phyloP scores from a whole-genome alignment of 2,888 invertebrate genomes.

The Drosophila tanythrix region DNA sequence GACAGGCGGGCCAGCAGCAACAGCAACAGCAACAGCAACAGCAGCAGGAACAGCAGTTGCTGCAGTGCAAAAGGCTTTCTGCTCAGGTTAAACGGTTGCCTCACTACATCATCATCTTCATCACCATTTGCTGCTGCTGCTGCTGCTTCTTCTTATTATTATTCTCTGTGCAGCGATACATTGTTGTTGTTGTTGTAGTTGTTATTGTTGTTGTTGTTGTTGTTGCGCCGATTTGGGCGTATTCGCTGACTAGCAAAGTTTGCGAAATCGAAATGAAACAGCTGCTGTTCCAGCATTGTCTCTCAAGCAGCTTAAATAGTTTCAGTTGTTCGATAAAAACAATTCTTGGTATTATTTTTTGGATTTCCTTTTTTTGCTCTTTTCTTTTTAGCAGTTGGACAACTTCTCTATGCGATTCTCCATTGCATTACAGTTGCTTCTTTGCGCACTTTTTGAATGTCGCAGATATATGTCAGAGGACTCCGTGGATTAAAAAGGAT shows the following conservation, averaged over 20 bases:
- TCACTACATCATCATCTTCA: slow-evolving; percentile 32
- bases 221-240: slow-evolving; percentile 27
- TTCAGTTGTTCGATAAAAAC: slow-evolving; percentile 5
- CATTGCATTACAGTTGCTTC: background rate
- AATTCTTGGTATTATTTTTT: slow-evolving; percentile 10
- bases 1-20: slow-evolving; percentile 12
- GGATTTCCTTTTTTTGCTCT: background rate
- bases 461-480: background rate
- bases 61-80: slow-evolving; percentile 34
- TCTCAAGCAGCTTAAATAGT: slow-evolving; percentile 20
- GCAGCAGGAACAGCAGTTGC: slow-evolving; percentile 15
- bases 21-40: background rate
- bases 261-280: slow-evolving; percentile 21
- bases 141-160: slow-evolving; percentile 3
- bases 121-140: slow-evolving; percentile 8
- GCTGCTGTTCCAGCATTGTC: slow-evolving; percentile 19
- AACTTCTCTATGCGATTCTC: slow-evolving; percentile 2
- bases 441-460: background rate
- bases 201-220: slow-evolving; percentile 14
- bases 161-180: background rate
- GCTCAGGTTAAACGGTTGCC: slow-evolving; percentile 52
- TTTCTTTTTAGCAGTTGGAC: background rate
- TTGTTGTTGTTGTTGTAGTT: slow-evolving; percentile 10
- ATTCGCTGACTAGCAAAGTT: slow-evolving; percentile 28
- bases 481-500: background rate